Evolutionary conservation across 2,888 invertebrate species (phyloP), one percentile per base, ranked within the genome.

Genomic region (Germaria angustata): DNA sequence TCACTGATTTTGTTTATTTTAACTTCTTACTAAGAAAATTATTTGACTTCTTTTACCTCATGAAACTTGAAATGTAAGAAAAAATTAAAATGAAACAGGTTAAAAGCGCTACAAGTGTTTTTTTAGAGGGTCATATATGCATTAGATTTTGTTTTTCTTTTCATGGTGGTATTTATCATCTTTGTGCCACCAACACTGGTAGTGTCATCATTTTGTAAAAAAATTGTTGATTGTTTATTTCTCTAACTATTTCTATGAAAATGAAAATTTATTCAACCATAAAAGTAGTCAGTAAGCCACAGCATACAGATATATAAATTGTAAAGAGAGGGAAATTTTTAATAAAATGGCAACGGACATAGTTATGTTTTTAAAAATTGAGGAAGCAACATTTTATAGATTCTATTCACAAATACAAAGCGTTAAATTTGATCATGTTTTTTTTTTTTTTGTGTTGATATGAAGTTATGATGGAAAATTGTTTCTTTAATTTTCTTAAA

Each of bases 81-180:
- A 63, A 0, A n/a, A 24, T 1, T 15, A 57, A 49, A 39, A 59
- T 17, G 49, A 77, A 81, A 81, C 81, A 41, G 72, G 81, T 81
- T 77, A 46, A 66, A 46, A 41, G 59, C 41, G 46, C 57, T 65
- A 68, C 79, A 79, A 82, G 71, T 71, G 59, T 53, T 51, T 61
- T 75, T 75, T 79, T 59, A 65, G 78, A 82, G 82, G 79, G 82
- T 82, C 79, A 72, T 65, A 63, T 49, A 41, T 11, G 59, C n/a
- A 34, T 55, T 66, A 39, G 44, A 44, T 39, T 34, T 57, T 53
- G 6, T 3, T 24, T 41, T 24, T 44, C n/a, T 24, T 22, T 9
- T 49, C 8, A 22, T 51, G 6, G 49, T 51, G 20, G 32, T 51
- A 28, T 5, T 6, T 28, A 41, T 24, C 41, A 71, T 32, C 65